These are phyloP conservation scores for Empis livida DNA, from an alignment of 2,888 invertebrate genomes.

Conservation along the genomic window DNA sequence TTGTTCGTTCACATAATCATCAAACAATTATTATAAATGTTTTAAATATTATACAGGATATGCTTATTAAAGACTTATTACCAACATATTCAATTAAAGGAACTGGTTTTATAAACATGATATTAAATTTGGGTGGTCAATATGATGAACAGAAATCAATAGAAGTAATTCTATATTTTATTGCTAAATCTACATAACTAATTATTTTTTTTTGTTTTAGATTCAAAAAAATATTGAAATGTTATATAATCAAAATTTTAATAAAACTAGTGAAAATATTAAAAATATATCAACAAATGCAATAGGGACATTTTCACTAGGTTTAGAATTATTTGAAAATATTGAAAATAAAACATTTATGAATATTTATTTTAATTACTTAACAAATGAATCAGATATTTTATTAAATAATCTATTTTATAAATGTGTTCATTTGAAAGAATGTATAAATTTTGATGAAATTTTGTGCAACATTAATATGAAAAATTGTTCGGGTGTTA, in stretches of 20 bases:
- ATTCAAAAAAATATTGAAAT: neutral
- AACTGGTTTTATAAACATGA: constrained; percentile 15
- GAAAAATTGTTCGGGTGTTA: constrained; percentile 8
- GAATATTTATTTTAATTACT: constrained; percentile 9
- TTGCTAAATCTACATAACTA: neutral
- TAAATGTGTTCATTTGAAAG: constrained; percentile 4
- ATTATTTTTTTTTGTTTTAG: neutral
- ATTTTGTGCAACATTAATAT: constrained; percentile 8
- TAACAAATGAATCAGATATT: constrained; percentile 1
- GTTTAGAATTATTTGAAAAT: constrained; percentile 11
- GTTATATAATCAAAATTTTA: neutral
- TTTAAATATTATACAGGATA: constrained; percentile 15
- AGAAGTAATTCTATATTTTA: neutral
- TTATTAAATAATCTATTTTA: constrained; percentile 4
- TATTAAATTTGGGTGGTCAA: neutral
- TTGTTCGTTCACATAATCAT: constrained; percentile 1
- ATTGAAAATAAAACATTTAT: constrained; percentile 5
- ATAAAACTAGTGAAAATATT: neutral
- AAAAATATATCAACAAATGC: neutral
- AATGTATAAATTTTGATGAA: constrained; percentile 3
- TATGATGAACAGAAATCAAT: neutral
- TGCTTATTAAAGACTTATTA: constrained; percentile 20
- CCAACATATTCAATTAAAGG: constrained; percentile 15
- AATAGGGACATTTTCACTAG: constrained; percentile 6
- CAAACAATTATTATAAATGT: neutral